Conservation (phyloP, 2,888 invertebrate species). For the Alloscopus bannaensis region DNA sequence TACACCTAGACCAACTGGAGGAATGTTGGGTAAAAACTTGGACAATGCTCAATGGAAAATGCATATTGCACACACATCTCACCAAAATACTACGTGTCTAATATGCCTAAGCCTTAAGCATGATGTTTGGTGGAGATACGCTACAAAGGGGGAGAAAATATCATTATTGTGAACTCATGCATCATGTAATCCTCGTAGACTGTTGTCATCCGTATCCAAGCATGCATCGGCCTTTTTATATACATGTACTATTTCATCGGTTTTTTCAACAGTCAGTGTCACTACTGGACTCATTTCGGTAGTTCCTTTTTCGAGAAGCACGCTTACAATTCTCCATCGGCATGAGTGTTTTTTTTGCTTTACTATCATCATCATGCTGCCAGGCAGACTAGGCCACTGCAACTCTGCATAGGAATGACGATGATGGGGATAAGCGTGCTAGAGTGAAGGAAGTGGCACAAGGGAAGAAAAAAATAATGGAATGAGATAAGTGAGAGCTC, state of each 20-base stretch:
- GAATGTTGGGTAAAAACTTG: background rate
- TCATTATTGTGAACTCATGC: conserved; percentile 63
- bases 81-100: background rate
- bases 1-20: background rate
- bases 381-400: background rate
- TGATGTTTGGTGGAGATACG: background rate
- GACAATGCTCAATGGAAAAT: too few species aligned
- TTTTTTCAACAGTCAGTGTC: conserved; percentile 57
- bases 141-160: conserved; percentile 42
- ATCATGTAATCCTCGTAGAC: conserved; percentile 59
- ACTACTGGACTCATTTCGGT: conserved; percentile 51
- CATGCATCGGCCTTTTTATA: conserved; percentile 45
- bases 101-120: background rate
- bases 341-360: conserved; percentile 1
- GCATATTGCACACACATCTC: background rate
- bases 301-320: conserved; percentile 13
- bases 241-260: too few species aligned
- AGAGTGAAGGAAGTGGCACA: conserved; percentile 28
- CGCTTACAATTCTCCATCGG: too few species aligned
- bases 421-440: conserved; percentile 54
- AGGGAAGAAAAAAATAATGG: conserved; percentile 28
- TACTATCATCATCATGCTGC: background rate
- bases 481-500: conserved; percentile 11
- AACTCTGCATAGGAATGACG: background rate
- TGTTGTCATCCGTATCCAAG: conserved; percentile 47